Base-by-base conservation (phyloP, 2,888 invertebrate species). In the Lepidochrysops patricia region DNA sequence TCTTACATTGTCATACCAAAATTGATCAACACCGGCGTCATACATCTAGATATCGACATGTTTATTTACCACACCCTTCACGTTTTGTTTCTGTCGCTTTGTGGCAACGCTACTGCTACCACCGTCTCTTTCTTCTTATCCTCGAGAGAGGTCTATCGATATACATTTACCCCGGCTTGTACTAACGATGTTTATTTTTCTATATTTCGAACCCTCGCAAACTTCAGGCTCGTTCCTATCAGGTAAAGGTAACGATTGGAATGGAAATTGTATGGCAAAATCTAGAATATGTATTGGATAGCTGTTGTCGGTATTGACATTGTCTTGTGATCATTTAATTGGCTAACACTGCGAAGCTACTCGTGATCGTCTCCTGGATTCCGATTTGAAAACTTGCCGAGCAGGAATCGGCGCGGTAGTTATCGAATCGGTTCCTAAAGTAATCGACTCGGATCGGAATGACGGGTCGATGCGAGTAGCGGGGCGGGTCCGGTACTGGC, bases 171-270 rank as follows among this genome's bases (percentile, higher is more conserved):
- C 68, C 67, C 66, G 73, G 78, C 79, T 82, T 84, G 72, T 77
- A 91, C 91, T 91, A 91, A 91, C 90, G 79, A 76, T 89, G 72
- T 87, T 79, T 90, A 84, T 82, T 89, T 82, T 84, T 82, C 85
- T 91, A 87, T 89, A 89, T 86, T 82, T 87, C 77, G 72, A 88
- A 91, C 91, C 92, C 90, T 91, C 91, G 93, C 93, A 91, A 92
- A 91, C 92, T 91, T 91, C 93, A 94, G 94, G 94, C 93, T 93
- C 94, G 91, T 94, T 94, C 92, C 92, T 94, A 91, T 94, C 94
- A 94, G 94, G 94, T 94, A 94, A 94, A 93, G 76, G 79, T 83
- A 81, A 81, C 82, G 84, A 72, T 82, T 82, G 82, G 86, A 88
- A 89, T 89, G 88, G 80, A 82, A 86, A 84, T 70, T 85, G 85